Evolutionary conservation across 2,888 invertebrate genomes (phyloP), one percentile per base, ranked within the genome.

Genomic region (Cactoblastis cactorum): DNA sequence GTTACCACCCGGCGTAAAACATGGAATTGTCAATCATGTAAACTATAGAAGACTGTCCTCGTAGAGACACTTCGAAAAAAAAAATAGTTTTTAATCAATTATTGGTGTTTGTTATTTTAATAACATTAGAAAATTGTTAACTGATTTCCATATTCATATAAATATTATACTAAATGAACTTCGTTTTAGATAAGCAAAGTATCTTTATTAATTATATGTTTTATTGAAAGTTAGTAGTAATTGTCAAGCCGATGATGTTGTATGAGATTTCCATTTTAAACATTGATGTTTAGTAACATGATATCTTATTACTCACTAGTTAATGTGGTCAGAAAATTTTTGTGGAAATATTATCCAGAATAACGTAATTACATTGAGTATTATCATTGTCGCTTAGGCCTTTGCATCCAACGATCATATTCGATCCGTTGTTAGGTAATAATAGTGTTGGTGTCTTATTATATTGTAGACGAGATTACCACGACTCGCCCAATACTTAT

Each of bases 1-100:
- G 87, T 88, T 86, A 87, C 87, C 86, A 85, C 78, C 84, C 78
- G 85, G 84, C 79, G 67, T 80, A 81, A 67, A 73, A 68, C 72
- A 73, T 68, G 72, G 67, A 71, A 71, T 71, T 75, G 67, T 74
- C 73, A 68, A 71, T 74, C 65, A 68, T 66, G 65, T 64, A 55
- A 43, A 28, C 45, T 34, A 28, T 28, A 43, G 35, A 45, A 62
- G 57, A 67, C 75, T 75, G 68, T 70, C 77, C 69, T 55, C 64
- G 56, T 53, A 53, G 61, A 65, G 58, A 67, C 73, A 67, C 69
- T 62, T 55, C 58, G 32, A 43, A 24, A 43, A 43, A 63, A 71
- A 69, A 67, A 70, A 65, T 74, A 74, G 71, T 66, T 61, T 61
- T 62, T 57, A 61, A 65, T 74, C 73, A 71, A 71, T 67, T 79